Evolutionary conservation across 2,113 vertebrate species (phyloP).

Genomic region (Miniopterus natalensis): DNA sequence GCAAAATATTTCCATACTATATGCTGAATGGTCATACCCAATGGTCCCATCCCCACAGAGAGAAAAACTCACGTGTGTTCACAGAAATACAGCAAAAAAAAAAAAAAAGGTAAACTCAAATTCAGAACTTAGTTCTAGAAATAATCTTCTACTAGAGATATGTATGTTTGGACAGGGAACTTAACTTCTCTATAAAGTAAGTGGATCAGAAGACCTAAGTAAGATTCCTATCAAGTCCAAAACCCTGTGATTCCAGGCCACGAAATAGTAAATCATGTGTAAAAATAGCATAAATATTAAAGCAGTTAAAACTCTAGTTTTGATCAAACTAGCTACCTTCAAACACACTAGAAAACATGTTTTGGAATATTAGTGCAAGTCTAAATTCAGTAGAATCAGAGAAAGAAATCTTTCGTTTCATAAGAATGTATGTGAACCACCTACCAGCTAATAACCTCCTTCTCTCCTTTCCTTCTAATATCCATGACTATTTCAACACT

Average conservation of each 20-base stretch:
- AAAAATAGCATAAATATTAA: conserved; percentile 39
- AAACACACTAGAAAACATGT: conserved; percentile 15
- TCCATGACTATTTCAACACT: neutral
- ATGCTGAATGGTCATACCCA: neutral
- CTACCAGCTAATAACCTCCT: neutral
- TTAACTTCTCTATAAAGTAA: neutral
- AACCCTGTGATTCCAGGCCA: neutral
- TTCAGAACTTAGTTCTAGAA: neutral
- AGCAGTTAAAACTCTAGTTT: neutral
- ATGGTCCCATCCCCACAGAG: neutral
- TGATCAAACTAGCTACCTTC: neutral
- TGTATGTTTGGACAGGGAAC: neutral
- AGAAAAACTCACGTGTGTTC: neutral
- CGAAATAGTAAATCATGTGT: neutral
- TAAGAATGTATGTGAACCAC: neutral
- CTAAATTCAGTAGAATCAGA: conserved; percentile 47
- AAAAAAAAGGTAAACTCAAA: neutral
- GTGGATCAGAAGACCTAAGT: neutral
- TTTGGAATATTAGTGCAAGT: neutral
- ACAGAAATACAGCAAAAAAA: neutral
- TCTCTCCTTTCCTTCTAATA: neutral
- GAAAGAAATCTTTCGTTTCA: neutral
- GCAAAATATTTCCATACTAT: neutral
- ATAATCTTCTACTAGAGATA: neutral
- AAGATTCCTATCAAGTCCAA: neutral